phyloP scores from a whole-genome alignment of 2,113 vertebrate genomes.

The Actenoides lindsayi region DNA sequence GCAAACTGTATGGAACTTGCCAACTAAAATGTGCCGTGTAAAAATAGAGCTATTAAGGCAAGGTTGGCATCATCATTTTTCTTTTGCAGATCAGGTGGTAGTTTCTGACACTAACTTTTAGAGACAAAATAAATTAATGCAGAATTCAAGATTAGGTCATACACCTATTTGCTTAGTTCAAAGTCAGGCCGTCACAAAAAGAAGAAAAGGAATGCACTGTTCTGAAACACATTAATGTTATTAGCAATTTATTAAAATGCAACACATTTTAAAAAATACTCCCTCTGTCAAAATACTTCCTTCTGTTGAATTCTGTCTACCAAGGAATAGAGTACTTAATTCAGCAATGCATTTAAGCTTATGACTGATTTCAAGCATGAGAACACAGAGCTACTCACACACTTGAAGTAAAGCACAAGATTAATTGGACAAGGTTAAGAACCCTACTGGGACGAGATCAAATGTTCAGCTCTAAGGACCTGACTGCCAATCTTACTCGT shows the following conservation, averaged over 20 bases:
- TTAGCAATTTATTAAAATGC: neutral
- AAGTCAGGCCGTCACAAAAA: neutral
- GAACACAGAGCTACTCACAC: neutral
- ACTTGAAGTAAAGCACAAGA: neutral
- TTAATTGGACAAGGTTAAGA: neutral
- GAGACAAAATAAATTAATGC: conserved; percentile 11
- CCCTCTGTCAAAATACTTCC: neutral
- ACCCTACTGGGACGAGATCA: neutral
- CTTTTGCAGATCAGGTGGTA: neutral
- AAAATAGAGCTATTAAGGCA: neutral
- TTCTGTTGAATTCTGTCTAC: neutral
- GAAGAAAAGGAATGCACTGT: neutral
- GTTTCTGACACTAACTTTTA: neutral
- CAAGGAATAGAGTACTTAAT: neutral
- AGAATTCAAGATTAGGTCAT: neutral
- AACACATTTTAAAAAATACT: neutral
- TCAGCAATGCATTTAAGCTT: neutral
- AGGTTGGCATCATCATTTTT: neutral
- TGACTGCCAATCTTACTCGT: neutral
- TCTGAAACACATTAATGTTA: neutral
- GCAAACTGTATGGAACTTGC: neutral
- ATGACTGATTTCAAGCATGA: neutral
- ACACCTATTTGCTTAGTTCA: neutral
- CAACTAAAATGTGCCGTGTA: neutral
- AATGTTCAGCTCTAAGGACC: neutral